phyloP scores from a whole-genome alignment of 1,140 invertebrate species.

The Harpegnathos saltator region DNA sequence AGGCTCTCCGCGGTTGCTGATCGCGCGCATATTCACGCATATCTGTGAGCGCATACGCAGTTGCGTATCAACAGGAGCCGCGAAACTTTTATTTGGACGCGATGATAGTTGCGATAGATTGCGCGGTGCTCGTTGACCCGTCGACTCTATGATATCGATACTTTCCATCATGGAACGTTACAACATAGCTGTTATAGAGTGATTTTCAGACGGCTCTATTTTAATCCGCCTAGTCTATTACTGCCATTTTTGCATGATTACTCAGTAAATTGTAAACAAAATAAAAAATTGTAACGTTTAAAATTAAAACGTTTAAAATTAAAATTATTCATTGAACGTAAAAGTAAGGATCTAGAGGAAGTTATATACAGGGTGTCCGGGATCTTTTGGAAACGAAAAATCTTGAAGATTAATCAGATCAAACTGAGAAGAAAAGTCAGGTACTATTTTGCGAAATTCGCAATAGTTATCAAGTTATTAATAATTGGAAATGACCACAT shows the following conservation, averaged over 20 bases:
- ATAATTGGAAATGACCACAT: no score
- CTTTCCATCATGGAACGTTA: not conserved
- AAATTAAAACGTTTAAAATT: not conserved
- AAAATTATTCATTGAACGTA: not conserved
- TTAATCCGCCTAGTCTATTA: no score
- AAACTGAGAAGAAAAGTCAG: no score
- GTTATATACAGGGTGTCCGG: not conserved
- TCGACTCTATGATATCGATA: conserved; percentile 25
- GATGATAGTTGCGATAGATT: conserved; percentile 33
- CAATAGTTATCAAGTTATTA: no score
- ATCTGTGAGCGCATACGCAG: not conserved
- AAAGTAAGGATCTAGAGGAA: not conserved
- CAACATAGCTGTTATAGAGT: no score
- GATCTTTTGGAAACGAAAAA: no score
- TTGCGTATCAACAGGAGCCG: conserved; percentile 28
- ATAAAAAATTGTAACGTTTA: not conserved
- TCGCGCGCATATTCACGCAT: conserved; percentile 13
- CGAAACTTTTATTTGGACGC: conserved; percentile 26
- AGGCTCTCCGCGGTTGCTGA: not conserved
- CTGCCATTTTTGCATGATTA: not conserved
- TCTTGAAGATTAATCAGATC: no score
- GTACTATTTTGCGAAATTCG: no score
- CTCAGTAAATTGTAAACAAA: no score
- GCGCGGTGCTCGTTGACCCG: conserved; percentile 24
- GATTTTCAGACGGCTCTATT: no score